Base-by-base conservation (phyloP, 2,888 invertebrate species). In the Drosophila basisetae region DNA sequence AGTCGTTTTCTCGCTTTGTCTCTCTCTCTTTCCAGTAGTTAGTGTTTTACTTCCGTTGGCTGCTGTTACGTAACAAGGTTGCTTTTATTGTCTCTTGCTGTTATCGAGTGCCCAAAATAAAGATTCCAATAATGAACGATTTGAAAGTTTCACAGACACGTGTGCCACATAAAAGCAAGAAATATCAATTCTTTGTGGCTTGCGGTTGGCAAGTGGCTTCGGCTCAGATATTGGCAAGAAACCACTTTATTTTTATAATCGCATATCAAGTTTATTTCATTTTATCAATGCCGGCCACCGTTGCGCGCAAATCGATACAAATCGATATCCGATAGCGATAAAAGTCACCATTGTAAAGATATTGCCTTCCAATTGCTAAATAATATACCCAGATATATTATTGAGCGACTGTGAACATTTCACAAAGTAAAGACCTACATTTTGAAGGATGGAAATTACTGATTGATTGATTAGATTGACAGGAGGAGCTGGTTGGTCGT, bases 11-110 rank as follows among this genome's bases (percentile, higher is more conserved):
- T 4, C 4, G 1, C 30, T 11, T 18, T 50, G 10, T 30, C 6
- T n/a, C 47, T 25, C 49, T 10, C 18, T 50, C 28, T 11, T 11
- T 50, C 6, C 6, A 11, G 6, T 30, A 52, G 18, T 4, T n/a
- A n/a, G 6, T 30, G 31, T 37, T 52, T 56, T 82, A 86, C 87
- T 87, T 89, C 83, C 88, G 82, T 81, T 87, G 47, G 25, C 59
- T 66, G 55, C 33, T 62, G 59, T 89, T 89, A 89, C 88, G 90
- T 90, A 90, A 83, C 88, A 82, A 82, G 90, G 84, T 58, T 84
- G 53, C 72, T 68, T 30, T 30, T 18, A 11, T 30, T 30, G 18
- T 37, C 58, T 56, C 33, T 53, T 11, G 41, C 60, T 31, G 11
- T 73, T 75, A 61, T 75, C 76, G 61, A 35, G 61, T 35, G 16